Conservation (phyloP, 2,888 invertebrate species). For the Aethes cnicana region DNA sequence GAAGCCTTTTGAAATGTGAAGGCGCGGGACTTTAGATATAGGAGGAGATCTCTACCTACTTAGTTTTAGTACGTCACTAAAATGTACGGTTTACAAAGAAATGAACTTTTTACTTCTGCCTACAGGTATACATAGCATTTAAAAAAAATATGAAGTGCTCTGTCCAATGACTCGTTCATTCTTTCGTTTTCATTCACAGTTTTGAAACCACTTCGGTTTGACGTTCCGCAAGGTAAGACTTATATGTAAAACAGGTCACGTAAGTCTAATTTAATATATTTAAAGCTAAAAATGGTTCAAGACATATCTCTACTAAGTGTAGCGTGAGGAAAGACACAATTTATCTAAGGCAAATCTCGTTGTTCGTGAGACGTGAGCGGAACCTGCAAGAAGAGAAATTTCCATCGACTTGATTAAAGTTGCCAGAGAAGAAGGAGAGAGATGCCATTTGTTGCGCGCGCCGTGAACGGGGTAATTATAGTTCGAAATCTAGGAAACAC, state of each 20-base stretch:
- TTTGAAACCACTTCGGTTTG: too few species aligned
- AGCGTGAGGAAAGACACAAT: conserved; percentile 46
- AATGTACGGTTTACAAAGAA: too few species aligned
- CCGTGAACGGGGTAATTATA: not conserved
- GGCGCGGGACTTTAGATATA: too few species aligned
- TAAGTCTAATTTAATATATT: conserved; percentile 16
- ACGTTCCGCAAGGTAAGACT: too few species aligned
- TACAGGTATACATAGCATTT: too few species aligned
- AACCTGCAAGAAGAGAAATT: conserved; percentile 73
- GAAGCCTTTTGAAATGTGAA: too few species aligned
- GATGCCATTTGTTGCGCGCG: conserved; percentile 58
- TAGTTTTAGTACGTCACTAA: too few species aligned
- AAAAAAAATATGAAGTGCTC: too few species aligned
- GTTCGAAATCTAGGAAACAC: conserved; percentile 21
- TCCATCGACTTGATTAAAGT: conserved; percentile 76
- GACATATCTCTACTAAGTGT: conserved; percentile 48
- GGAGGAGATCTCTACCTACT: too few species aligned
- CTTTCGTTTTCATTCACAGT: too few species aligned
- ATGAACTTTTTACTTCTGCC: too few species aligned
- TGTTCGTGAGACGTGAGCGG: conserved; percentile 68
- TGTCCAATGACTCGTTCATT: too few species aligned
- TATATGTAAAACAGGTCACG: conserved; percentile 9
- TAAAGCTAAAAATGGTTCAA: conserved; percentile 14
- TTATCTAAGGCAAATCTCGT: conserved; percentile 73
- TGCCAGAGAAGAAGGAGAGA: conserved; percentile 59